Conservation (phyloP, 2,797 vertebrate species). For the Furcifer pardalis region DNA sequence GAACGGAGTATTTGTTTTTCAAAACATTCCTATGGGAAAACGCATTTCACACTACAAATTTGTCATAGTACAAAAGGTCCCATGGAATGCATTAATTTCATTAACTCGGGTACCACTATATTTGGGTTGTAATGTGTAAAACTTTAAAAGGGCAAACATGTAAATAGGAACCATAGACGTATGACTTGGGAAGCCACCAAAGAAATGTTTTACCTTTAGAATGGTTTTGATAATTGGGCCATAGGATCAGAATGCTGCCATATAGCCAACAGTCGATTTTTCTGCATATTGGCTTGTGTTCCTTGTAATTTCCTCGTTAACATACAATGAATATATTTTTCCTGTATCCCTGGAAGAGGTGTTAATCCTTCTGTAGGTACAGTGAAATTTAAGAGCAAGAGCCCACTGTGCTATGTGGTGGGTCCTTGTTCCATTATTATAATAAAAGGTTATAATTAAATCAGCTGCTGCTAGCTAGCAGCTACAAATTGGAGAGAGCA, state of each 20-base stretch:
- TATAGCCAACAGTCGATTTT: not conserved
- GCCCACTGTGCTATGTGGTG: no score
- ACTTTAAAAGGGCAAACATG: not conserved
- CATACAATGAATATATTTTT: not conserved
- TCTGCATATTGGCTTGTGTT: not conserved
- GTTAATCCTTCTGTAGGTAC: not conserved
- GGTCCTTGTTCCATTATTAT: not conserved
- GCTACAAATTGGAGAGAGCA: no score
- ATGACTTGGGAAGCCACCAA: not conserved
- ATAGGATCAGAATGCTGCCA: not conserved
- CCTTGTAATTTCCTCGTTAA: not conserved
- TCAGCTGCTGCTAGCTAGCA: not conserved
- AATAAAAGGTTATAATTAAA: not conserved
- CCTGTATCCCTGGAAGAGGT: not conserved
- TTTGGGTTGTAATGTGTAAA: no score
- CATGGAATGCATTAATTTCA: no score
- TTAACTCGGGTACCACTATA: no score
- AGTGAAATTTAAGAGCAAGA: constrained; percentile 3
- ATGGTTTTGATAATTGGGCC: not conserved
- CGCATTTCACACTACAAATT: no score
- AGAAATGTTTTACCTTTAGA: not conserved
- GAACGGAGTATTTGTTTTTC: no score
- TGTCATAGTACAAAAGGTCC: no score
- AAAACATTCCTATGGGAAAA: no score
- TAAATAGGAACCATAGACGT: not conserved